phyloP scores from a whole-genome alignment of 2,797 vertebrate species.

The Denticeps clupeoides region DNA sequence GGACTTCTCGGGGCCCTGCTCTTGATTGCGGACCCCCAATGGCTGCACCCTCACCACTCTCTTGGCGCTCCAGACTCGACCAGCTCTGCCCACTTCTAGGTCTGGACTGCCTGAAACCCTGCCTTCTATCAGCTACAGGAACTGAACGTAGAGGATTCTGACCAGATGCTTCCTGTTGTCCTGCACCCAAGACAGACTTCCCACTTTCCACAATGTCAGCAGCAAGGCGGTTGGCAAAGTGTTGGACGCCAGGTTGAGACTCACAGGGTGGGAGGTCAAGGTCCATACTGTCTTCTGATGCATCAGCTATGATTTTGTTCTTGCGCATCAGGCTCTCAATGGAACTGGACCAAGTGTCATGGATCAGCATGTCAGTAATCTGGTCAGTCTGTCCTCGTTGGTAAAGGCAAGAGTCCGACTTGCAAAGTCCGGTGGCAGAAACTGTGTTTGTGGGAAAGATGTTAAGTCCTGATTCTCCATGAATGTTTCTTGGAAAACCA shows the following conservation, averaged over 20 bases:
- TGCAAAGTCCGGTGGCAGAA: conserved; percentile 75
- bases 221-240: conserved; percentile 65
- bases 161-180: conserved; percentile 68
- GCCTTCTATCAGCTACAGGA: conserved; percentile 52
- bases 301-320: conserved; percentile 86
- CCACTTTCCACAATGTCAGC: conserved; percentile 71
- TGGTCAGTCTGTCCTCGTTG: conserved; percentile 76
- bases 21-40: conserved; percentile 29
- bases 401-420: conserved; percentile 94
- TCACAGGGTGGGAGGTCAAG: conserved; percentile 52
- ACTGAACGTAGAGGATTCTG: conserved; percentile 29
- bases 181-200: conserved; percentile 50
- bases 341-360: conserved; percentile 90
- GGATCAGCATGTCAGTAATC: conserved; percentile 88
- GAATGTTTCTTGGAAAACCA: conserved; percentile 72
- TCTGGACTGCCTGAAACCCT: conserved; percentile 47
- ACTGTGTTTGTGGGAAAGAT: conserved; percentile 62
- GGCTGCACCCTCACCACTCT: conserved; percentile 26
- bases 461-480: conserved; percentile 62
- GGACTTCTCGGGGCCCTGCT: conserved; percentile 70
- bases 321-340: conserved; percentile 94
- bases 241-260: conserved; percentile 62
- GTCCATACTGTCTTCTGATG: conserved; percentile 54
- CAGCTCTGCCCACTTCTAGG: conserved; percentile 38
- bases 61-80: conserved; percentile 46